These are phyloP conservation scores for Lota lota DNA, from an alignment of 2,113 vertebrate genomes.

Conservation along the genomic window DNA sequence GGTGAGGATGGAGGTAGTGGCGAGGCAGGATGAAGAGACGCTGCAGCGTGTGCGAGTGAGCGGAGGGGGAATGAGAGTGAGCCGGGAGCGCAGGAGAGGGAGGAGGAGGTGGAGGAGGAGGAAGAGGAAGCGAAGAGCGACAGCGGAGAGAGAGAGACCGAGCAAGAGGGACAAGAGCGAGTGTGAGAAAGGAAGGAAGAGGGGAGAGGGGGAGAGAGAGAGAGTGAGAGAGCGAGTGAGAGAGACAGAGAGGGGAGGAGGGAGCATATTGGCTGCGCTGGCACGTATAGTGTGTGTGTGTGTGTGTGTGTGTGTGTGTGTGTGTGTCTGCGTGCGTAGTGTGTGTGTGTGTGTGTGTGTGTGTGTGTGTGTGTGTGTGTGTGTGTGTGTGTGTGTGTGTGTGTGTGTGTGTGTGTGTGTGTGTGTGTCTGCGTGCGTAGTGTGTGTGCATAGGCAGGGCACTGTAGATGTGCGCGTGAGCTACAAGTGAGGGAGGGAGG, in stretches of 20 bases:
- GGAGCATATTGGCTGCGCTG: not conserved
- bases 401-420: too few relatives aligned
- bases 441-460: too few relatives aligned
- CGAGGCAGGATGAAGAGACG: conserved; percentile 27
- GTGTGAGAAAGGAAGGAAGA: conserved; percentile 3
- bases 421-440: too few relatives aligned
- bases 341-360: conserved; percentile 19
- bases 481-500: too few relatives aligned
- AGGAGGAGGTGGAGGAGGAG: not conserved
- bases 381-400: not conserved
- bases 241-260: conserved; percentile 4
- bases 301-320: too few relatives aligned
- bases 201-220: conserved; percentile 4
- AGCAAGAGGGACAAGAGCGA: not conserved
- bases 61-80: not conserved
- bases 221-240: not conserved
- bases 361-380: conserved; percentile 9
- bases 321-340: too few relatives aligned
- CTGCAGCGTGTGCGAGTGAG: not conserved
- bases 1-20: conserved; percentile 18
- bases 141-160: not conserved
- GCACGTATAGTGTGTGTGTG: too few relatives aligned
- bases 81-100: not conserved
- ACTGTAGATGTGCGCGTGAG: too few relatives aligned
- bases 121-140: too few relatives aligned